phyloP scores from a whole-genome alignment of 1,140 invertebrate species.

The Drosophila nigrodunni region DNA sequence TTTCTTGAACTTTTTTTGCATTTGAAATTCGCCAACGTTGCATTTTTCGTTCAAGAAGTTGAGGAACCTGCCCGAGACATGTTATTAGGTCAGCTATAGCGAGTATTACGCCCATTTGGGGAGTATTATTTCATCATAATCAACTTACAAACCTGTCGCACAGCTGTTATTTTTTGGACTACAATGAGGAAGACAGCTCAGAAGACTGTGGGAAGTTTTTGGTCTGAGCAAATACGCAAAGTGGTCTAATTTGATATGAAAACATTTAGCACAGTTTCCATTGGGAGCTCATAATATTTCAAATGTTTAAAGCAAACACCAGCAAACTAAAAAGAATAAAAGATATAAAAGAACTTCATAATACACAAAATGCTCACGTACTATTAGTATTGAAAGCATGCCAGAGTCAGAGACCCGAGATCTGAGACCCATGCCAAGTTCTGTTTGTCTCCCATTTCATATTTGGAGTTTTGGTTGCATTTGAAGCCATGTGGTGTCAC shows the following conservation, averaged over 20 bases:
- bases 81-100: slow-evolving; percentile 66
- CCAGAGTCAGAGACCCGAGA: slow-evolving; percentile 43
- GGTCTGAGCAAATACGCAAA: slow-evolving; percentile 54
- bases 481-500: slow-evolving; percentile 21
- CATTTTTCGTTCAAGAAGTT: slow-evolving; percentile 45
- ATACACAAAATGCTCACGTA: slow-evolving; percentile 60
- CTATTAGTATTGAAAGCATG: slow-evolving; percentile 54
- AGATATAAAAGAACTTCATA: neutral
- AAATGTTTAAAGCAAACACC: slow-evolving; percentile 60
- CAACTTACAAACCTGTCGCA: slow-evolving; percentile 43
- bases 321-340: slow-evolving; percentile 23
- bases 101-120: slow-evolving; percentile 19
- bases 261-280: slow-evolving; percentile 75
- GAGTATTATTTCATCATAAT: slow-evolving; percentile 49
- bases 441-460: slow-evolving; percentile 28
- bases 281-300: slow-evolving; percentile 51
- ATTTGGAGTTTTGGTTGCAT: slow-evolving; percentile 2
- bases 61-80: slow-evolving; percentile 27
- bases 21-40: slow-evolving; percentile 59
- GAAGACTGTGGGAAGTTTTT: slow-evolving; percentile 70
- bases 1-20: slow-evolving; percentile 12
- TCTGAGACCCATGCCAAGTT: slow-evolving; percentile 63
- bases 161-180: slow-evolving; percentile 36
- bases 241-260: slow-evolving; percentile 66
- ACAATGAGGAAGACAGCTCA: neutral